Evolutionary conservation across 2,888 invertebrate species (phyloP), one percentile per base, ranked within the genome.

Genomic region (Suillia variegata): DNA sequence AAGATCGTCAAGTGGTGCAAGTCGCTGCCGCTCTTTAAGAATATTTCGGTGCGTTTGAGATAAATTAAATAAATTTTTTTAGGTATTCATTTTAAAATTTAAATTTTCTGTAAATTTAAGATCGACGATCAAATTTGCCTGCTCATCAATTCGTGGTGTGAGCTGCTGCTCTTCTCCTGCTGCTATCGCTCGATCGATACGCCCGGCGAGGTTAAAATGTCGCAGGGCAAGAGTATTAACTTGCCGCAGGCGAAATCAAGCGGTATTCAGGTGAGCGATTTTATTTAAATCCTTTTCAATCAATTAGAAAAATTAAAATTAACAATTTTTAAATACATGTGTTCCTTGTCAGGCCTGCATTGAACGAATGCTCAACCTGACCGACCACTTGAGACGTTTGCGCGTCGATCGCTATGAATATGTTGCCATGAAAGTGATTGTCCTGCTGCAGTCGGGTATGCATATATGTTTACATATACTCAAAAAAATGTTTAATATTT

Each of bases 1-100:
- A 96, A 97, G 85, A 96, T 98, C 70, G 98, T 98, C 64, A 96
- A 97, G 80, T 98, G 98, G 98, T 97, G 97, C 85, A 94, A 98
- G 82, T 96, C 96, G 81, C 84, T 98, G 80, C 97, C 98, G 15
- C 87, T 98, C 22, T 98, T 98, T 81, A 95, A 96, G 80, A 94
- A 96, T 83, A 96, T 98, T 73, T 94, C 95, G 74, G 94, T 94
- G 75, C 85, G 87, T 83, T n/a, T n/a, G n/a, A n/a, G n/a, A n/a
- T n/a, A n/a, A n/a, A n/a, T n/a, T n/a, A 26, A 48, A n/a, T n/a
- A n/a, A n/a, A 52, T 31, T 8, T 6, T 1, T 34, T 18, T 15
- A 54, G 2, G n/a, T 5, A 34, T 15, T 45, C 15, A 10, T 45
- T 8, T 31, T 31, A 31, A 31, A 31, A 31, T 31, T 31, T 8